Base-by-base conservation (phyloP, 1,140 invertebrate species). In the Heliothis subflexa region DNA sequence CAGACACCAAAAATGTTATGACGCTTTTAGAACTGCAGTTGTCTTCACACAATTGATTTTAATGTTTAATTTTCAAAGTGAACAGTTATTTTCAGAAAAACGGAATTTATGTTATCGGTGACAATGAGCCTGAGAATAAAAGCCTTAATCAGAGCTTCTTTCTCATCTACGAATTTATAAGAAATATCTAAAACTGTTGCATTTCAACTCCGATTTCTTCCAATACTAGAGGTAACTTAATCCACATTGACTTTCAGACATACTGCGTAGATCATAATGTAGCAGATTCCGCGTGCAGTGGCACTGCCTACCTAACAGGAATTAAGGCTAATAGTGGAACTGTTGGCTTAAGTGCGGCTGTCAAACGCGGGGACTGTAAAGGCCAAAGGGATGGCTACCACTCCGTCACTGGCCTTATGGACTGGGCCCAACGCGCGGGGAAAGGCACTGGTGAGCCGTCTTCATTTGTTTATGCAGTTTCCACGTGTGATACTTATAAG, bases 261-360 rank as follows among this genome's bases (percentile, higher is more conserved):
- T 98, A 98, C 91, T 98, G 97, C 88, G 95, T 97, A 0, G 96
- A 98, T 86, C 95, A 95, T 11, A 97, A 98, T 93, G 96, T 97
- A 45, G 96, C 98, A 0, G 98, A 98, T 86, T 98, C 97, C 0
- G 98, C 98, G 0, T 97, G 97, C 74, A 97, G 97, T 3, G 93
- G 95, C 3, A 99, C 98, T 0, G 98, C 98, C 0, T 98, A 98
- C 81, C 93, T 99, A 3, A 95, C 96, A 1, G 98, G 98, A 0
- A 96, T 98, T 0, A 99, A 99, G 91, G 96, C 96, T 11, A 98
- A 98, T 88, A 96, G 95, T 62, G 97, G 96, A 14, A 97, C 97
- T 0, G 91, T 98, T 3, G 98, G 98, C 0, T 95, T 98, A 0
- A 96, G 96, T 78, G 96, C 95, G 0, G 94, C 95, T 0, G 97